phyloP scores from a whole-genome alignment of 30 jellyfish, hydroid and myxozoan genomes.

The Chironex yamaguchii region DNA sequence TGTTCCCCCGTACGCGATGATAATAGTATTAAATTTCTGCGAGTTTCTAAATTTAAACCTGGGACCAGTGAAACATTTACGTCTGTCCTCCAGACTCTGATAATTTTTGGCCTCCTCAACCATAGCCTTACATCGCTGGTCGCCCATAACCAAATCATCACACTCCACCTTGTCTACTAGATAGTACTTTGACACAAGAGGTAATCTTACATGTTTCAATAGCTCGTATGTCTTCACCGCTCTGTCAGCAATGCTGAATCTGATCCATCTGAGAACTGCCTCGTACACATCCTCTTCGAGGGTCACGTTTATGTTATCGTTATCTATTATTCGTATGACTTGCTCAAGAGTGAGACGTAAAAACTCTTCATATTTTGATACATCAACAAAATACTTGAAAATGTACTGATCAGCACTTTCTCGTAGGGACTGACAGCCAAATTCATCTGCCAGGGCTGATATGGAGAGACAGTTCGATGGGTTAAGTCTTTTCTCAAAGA shows the following conservation, averaged over 20 bases:
- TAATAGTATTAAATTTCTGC: conserved; percentile 54
- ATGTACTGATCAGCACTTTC: conserved; percentile 86
- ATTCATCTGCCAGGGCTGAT: conserved; percentile 95
- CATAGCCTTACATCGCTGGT: conserved; percentile 52
- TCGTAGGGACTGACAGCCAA: conserved; percentile 80
- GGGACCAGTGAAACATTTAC: conserved; percentile 10
- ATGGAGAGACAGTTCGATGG: conserved; percentile 95
- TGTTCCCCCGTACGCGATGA: conserved; percentile 89
- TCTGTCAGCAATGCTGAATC: conserved; percentile 62
- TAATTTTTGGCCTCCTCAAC: conserved; percentile 68
- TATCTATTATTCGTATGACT: conserved; percentile 69
- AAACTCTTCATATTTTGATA: conserved; percentile 91
- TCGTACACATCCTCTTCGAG: conserved; percentile 81
- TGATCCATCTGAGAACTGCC: conserved; percentile 89
- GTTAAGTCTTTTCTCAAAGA: conserved; percentile 83
- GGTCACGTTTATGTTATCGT: conserved; percentile 74
- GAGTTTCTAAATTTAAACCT: conserved; percentile 56
- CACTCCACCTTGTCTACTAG: conserved; percentile 81
- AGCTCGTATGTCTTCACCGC: conserved; percentile 29
- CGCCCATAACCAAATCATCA: conserved; percentile 59
- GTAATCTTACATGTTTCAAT: conserved; percentile 76
- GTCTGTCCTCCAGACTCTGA: conserved; percentile 80
- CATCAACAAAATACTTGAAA: conserved; percentile 81
- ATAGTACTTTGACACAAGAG: conserved; percentile 78
- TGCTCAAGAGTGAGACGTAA: conserved; percentile 67